phyloP scores from a whole-genome alignment of 2,113 vertebrate species.

The Tachuris rubrigastra region DNA sequence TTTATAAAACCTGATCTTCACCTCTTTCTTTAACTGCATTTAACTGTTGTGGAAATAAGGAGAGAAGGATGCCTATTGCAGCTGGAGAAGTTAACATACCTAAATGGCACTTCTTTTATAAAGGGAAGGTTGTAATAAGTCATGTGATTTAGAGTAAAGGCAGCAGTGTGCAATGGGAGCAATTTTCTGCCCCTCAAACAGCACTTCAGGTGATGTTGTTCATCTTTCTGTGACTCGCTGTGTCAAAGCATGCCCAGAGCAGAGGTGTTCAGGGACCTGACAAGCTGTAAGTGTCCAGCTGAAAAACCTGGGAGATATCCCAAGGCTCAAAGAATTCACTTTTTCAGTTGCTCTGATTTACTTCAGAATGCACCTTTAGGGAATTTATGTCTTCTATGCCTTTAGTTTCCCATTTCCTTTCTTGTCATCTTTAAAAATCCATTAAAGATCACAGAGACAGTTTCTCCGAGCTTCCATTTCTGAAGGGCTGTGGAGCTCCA shows the following conservation, averaged over 20 bases:
- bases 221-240: constrained; percentile 88
- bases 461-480: constrained; percentile 77
- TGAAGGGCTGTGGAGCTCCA: constrained; percentile 65
- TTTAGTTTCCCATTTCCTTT: constrained; percentile 82
- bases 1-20: constrained; percentile 67
- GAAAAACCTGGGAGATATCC: constrained; percentile 85
- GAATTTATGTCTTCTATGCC: constrained; percentile 82
- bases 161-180: constrained; percentile 89
- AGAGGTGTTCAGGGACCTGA: constrained; percentile 84
- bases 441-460: constrained; percentile 81
- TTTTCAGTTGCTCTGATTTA: constrained; percentile 89
- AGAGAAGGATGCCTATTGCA: constrained; percentile 19
- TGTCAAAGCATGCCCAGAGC: constrained; percentile 88
- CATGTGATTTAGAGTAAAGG: constrained; percentile 78
- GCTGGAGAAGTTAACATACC: constrained; percentile 87
- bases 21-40: constrained; percentile 60
- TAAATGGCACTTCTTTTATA: constrained; percentile 88
- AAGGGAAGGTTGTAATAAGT: constrained; percentile 76
- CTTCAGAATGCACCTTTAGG: constrained; percentile 91
- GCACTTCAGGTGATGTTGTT: constrained; percentile 91
- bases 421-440: constrained; percentile 88
- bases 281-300: constrained; percentile 86
- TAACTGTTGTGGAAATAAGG: constrained; percentile 32
- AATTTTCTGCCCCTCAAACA: constrained; percentile 94
- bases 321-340: constrained; percentile 87